Evolutionary conservation across 2,113 vertebrate species (phyloP).

Genomic region (Madoqua kirkii): DNA sequence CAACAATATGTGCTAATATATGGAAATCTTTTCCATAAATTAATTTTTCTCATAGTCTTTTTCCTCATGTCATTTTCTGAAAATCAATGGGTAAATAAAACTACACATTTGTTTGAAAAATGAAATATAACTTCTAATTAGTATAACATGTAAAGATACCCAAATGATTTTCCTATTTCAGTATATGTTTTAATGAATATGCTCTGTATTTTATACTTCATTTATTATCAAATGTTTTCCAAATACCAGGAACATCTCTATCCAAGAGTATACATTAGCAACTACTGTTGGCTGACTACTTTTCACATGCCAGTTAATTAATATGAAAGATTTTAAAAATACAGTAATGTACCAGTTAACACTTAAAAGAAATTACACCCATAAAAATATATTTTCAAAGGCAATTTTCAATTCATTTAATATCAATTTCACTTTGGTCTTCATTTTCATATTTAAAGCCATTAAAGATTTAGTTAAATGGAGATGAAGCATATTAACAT

Average conservation of each 20-base stretch:
- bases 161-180: not conserved
- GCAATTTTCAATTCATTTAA: not conserved
- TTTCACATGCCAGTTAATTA: not conserved
- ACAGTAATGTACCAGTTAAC: not conserved
- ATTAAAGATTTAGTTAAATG: not conserved
- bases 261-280: not conserved
- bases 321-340: not conserved
- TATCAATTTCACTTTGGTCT: not conserved
- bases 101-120: not conserved
- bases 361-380: not conserved
- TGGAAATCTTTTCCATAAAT: not conserved
- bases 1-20: not conserved
- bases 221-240: not conserved
- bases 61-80: not conserved
- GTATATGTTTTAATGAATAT: not conserved
- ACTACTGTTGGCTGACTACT: not conserved
- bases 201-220: not conserved
- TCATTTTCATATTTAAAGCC: not conserved
- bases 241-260: not conserved
- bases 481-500: not conserved
- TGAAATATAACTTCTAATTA: conserved; percentile 8
- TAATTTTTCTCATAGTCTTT: not conserved
- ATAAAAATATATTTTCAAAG: not conserved
- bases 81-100: not conserved
- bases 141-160: not conserved